Evolutionary conservation across 2,888 invertebrate genomes (phyloP), one percentile per base, ranked within the genome.

Genomic region (Synergus umbraculus): DNA sequence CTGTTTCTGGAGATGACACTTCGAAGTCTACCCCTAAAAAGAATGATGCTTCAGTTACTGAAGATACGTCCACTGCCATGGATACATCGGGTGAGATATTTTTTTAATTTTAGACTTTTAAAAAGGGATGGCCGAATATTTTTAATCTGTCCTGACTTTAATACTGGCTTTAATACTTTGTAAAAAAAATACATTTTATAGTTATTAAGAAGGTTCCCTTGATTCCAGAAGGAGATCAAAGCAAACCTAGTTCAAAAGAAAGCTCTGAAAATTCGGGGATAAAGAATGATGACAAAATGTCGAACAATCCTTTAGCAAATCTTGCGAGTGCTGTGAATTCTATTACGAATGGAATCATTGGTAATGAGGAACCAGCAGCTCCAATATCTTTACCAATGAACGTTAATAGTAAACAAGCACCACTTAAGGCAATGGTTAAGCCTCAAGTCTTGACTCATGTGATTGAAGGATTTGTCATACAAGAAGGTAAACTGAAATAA

Each of bases 391-490:
- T 86, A n/a, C 88, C 90, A 18, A 86, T 90, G 15, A 86, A 86
- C 4, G 85, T 89, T 9, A 87, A 84, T 41, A 90, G 83, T 79
- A 91, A 89, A 82, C 89, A 90, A 82, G 89, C 92, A n/a, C 93
- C 97, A 58, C 97, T 97, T 22, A 97, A 97, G 91, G 98, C 98
- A 1, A 96, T 98, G 95, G 98, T 98, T 15, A 98, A 98, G 91
- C 98, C 98, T 0, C 98, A 98, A 90, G 97, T 99, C 9, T 93
- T 99, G 77, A 98, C 98, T 0, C 99, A 99, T 91, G 97, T 98
- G 41, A 98, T 99, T 83, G 98, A 98, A 91, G 98, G 98, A 77
- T 98, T 98, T 92, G 97, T 99, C 9, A 98, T 99, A 85, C 98
- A 98, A 91, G 99, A 99, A 93, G 97, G 94, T 91, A 93, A 79